These are phyloP conservation scores for Ectobius pallidus DNA, from an alignment of 2,888 invertebrate species.

Conservation along the genomic window DNA sequence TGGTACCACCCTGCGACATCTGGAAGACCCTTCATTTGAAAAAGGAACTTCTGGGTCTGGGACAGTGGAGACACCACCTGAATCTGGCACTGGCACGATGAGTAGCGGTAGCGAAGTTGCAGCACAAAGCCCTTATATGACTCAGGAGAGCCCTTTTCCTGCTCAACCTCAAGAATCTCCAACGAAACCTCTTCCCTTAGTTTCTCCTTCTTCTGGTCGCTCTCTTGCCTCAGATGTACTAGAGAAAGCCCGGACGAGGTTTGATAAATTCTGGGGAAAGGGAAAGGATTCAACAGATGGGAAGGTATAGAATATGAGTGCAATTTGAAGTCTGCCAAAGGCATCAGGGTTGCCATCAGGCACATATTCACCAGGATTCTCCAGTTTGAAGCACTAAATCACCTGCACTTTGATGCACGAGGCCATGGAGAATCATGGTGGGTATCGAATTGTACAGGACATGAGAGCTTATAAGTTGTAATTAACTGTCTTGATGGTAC, in stretches of 20 bases:
- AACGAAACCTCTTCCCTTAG: slow-evolving; percentile 43
- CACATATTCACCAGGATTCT: slow-evolving; percentile 20
- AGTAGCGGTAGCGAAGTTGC: slow-evolving; percentile 29
- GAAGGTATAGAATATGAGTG: slow-evolving; percentile 44
- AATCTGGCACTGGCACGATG: neutral
- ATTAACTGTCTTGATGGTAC: slow-evolving; percentile 22
- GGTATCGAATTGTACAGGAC: neutral
- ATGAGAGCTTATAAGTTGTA: slow-evolving; percentile 23
- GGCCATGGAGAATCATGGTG: neutral
- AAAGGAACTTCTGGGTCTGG: neutral
- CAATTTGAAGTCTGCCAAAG: neutral
- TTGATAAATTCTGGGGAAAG: slow-evolving; percentile 85
- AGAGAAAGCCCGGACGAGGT: slow-evolving; percentile 80
- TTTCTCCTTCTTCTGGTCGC: slow-evolving; percentile 53
- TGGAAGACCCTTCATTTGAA: slow-evolving; percentile 61
- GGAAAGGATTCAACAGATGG: slow-evolving; percentile 49
- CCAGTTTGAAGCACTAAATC: slow-evolving; percentile 14
- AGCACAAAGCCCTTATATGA: slow-evolving; percentile 50
- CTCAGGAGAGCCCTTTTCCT: slow-evolving; percentile 53
- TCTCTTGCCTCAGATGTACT: slow-evolving; percentile 74
- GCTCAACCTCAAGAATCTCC: slow-evolving; percentile 45
- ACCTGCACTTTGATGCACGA: neutral
- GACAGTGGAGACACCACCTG: neutral
- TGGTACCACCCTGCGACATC: slow-evolving; percentile 59
- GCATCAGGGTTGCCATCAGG: neutral